phyloP scores from a whole-genome alignment of 2,888 invertebrate genomes.

The Tricholauxania praeusta region DNA sequence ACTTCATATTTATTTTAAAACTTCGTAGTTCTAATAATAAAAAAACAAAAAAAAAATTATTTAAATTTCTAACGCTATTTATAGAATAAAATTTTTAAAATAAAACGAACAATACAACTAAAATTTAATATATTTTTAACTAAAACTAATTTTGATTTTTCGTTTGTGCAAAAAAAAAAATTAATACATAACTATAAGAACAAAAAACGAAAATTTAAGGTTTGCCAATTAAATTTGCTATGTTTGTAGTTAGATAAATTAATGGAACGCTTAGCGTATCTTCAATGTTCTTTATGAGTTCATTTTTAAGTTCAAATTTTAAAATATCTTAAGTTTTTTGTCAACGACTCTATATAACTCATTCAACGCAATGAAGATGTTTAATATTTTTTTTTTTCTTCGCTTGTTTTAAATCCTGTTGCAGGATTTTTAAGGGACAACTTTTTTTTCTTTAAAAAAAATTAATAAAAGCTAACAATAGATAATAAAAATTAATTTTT shows the following conservation, averaged over 20 bases:
- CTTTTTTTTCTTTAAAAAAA: slow-evolving; percentile 47
- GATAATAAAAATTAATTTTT: slow-evolving; percentile 20
- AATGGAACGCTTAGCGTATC: not conserved
- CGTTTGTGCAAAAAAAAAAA: not conserved
- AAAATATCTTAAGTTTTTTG: no score
- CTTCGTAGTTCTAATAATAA: not conserved
- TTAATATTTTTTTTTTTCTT: not conserved
- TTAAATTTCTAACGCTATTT: not conserved
- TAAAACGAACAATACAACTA: not conserved
- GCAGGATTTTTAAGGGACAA: slow-evolving; percentile 53
- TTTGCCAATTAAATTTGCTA: no score
- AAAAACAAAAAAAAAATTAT: slow-evolving; percentile 8
- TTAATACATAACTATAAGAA: no score
- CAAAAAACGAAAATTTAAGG: no score
- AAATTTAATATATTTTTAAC: not conserved
- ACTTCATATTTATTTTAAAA: slow-evolving; percentile 16
- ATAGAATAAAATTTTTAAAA: slow-evolving; percentile 6
- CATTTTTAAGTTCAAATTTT: no score
- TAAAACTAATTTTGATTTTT: slow-evolving; percentile 28
- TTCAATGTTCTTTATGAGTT: not conserved
- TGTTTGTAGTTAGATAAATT: no score
- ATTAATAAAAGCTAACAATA: slow-evolving; percentile 39
- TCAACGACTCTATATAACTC: no score
- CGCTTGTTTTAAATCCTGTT: slow-evolving; percentile 60
- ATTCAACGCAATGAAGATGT: no score